Conservation (phyloP, 2,888 invertebrate species). For the Tuberolachnus salignus region DNA sequence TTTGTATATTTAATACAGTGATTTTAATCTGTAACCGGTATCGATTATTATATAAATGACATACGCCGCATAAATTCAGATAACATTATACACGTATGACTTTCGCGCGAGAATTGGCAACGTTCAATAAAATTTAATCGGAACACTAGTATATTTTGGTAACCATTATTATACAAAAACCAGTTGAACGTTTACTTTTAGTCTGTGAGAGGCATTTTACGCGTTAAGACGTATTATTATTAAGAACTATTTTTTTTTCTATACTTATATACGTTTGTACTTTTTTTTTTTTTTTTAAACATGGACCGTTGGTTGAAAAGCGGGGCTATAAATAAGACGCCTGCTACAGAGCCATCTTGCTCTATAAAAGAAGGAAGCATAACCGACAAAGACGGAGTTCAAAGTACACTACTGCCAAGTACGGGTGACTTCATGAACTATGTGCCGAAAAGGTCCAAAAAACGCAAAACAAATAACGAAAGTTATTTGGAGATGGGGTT, state of each 20-base stretch:
- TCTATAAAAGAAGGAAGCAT: conserved; percentile 19
- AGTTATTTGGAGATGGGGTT: conserved; percentile 34
- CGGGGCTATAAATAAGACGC: conserved; percentile 28
- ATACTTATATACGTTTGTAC: conserved; percentile 18
- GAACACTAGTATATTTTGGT: conserved; percentile 37
- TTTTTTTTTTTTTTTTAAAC: conserved; percentile 37
- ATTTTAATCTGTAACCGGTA: conserved; percentile 20
- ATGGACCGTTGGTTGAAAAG: conserved; percentile 42
- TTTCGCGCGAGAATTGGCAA: conserved; percentile 20
- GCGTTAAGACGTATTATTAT: conserved; percentile 30
- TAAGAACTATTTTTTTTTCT: conserved; percentile 31
- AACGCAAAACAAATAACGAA: conserved; percentile 31
- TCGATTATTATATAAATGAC: conserved; percentile 23
- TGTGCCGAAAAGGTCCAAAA: conserved; percentile 6
- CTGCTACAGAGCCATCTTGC: conserved; percentile 19
- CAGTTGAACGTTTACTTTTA: conserved; percentile 25
- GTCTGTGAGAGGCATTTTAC: conserved; percentile 26
- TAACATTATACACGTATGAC: conserved; percentile 32
- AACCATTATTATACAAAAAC: conserved; percentile 36
- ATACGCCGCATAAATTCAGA: conserved; percentile 36
- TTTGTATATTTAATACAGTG: conserved; percentile 18
- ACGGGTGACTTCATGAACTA: conserved; percentile 2
- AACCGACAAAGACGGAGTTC: conserved; percentile 24
- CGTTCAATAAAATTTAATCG: conserved; percentile 39
- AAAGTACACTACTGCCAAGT: conserved; percentile 17